Base-by-base conservation (phyloP, 2,797 vertebrate species). In the Cryptoprocta ferox region DNA sequence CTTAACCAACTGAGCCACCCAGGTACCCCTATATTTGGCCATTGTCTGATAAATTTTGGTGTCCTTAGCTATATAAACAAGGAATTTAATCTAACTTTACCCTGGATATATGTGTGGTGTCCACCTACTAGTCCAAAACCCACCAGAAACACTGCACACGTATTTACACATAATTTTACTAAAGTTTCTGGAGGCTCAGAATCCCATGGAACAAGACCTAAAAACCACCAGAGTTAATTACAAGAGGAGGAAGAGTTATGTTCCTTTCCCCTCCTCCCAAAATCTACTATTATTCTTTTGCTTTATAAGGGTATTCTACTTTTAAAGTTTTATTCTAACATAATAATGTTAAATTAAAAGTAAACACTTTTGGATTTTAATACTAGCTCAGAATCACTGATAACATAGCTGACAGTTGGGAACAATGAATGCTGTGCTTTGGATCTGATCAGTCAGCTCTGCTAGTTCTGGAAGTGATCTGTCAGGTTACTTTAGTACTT, bases 321-420 rank as follows among this genome's bases (percentile, higher is more conserved):
- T 87, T 70, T 56, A 85, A 89, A 94, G 59, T 89, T 79, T 89
- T 92, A 89, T 21, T 45, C 63, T 79, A 80, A 80, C 2, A 66
- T 30, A 81, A 79, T 37, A 89, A 71, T 30, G 14, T 28, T 82
- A 89, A 94, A 81, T 66, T 75, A 84, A 89, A 87, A 97, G 56
- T 81, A 96, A 95, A 83, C 28, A 75, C 21, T 63, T 48, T 75
- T 94, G 75, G 26, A 71, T 56, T 94, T 94, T 53, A 66, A 71
- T 10, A 91, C 45, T 61, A 73, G 80, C 53, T 94, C 80, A 91
- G 63, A 78, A 80, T 83, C 45, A 50, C 3, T 80, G 78, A 35
- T 59, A 14, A 80, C 59, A 84, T 0, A 75, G 86, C 45, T 84
- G 39, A 89, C 12, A 28, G 32, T 66, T 13, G 79, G 53, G 16